These are phyloP conservation scores for Hemicrepidius hirtus DNA, from an alignment of 2,888 invertebrate genomes.

Conservation along the genomic window DNA sequence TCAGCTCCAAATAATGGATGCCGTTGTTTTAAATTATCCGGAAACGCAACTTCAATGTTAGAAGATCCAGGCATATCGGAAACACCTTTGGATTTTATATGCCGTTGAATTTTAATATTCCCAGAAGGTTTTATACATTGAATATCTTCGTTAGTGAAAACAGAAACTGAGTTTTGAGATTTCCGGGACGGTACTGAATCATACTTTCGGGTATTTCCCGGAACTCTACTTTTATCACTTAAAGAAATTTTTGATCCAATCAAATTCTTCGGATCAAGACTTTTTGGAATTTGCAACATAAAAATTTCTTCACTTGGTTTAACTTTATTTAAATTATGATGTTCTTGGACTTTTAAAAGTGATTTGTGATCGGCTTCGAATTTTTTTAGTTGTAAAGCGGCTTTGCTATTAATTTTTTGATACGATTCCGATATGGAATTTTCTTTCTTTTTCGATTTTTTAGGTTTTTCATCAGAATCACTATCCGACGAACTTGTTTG, in stretches of 20 bases:
- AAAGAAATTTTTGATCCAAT: constrained; percentile 42
- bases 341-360: not conserved
- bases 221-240: constrained; percentile 31
- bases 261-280: constrained; percentile 39
- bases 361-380: constrained; percentile 4
- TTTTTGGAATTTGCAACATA: constrained; percentile 51
- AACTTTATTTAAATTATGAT: constrained; percentile 21
- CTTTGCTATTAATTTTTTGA: not conserved
- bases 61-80: constrained; percentile 5
- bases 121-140: constrained; percentile 37
- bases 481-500: not conserved
- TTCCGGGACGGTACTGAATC: constrained; percentile 35
- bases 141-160: constrained; percentile 29
- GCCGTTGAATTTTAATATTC: constrained; percentile 41
- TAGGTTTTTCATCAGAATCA: not conserved
- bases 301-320: constrained; percentile 45
- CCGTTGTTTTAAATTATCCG: constrained; percentile 50
- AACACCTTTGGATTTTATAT: constrained; percentile 38
- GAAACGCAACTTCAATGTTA: constrained; percentile 39
- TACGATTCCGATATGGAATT: not conserved
- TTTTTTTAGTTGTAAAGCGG: constrained; percentile 1
- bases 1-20: constrained; percentile 56
- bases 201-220: constrained; percentile 39
- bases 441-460: not conserved
- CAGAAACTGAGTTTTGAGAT: not conserved